These are phyloP conservation scores for Tetranychus cinnabarinus DNA, from an alignment of 1,140 invertebrate genomes.

Conservation along the genomic window DNA sequence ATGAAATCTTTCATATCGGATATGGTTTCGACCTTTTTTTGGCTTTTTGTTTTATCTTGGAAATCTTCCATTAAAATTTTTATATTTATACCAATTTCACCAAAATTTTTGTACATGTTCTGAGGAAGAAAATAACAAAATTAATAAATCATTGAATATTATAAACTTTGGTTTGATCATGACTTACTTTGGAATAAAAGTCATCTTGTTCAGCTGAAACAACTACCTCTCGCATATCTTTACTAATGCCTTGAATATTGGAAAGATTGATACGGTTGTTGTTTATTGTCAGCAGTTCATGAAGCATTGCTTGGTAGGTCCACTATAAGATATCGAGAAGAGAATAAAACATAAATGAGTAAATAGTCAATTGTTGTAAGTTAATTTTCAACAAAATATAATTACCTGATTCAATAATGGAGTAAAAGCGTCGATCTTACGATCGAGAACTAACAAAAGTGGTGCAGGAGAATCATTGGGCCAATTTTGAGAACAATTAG, in stretches of 20 bases:
- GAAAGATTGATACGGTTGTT: conserved; percentile 85
- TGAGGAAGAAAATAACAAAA: conserved; percentile 20
- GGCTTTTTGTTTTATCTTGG: conserved; percentile 78
- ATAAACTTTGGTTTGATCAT: background rate
- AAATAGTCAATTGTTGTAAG: background rate
- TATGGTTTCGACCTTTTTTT: conserved; percentile 95
- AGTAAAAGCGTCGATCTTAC: conserved; percentile 79
- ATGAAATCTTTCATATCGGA: conserved; percentile 97
- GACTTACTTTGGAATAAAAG: conserved; percentile 65
- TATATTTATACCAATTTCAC: conserved; percentile 91
- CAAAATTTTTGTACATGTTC: conserved; percentile 91
- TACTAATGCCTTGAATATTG: conserved; percentile 38
- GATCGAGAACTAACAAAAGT: conserved; percentile 61
- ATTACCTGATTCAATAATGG: conserved; percentile 68
- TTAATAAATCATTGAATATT: background rate
- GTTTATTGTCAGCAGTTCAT: conserved; percentile 77
- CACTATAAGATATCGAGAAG: conserved; percentile 33
- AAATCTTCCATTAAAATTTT: conserved; percentile 94
- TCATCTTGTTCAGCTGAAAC: conserved; percentile 86
- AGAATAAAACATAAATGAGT: background rate
- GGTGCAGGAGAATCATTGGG: conserved; percentile 36
- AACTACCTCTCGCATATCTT: conserved; percentile 77
- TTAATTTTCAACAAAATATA: background rate
- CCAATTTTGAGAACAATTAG: background rate
- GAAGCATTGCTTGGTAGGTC: conserved; percentile 99